These are phyloP conservation scores for Andrena fulva DNA, from an alignment of 2,888 invertebrate genomes.

Conservation along the genomic window DNA sequence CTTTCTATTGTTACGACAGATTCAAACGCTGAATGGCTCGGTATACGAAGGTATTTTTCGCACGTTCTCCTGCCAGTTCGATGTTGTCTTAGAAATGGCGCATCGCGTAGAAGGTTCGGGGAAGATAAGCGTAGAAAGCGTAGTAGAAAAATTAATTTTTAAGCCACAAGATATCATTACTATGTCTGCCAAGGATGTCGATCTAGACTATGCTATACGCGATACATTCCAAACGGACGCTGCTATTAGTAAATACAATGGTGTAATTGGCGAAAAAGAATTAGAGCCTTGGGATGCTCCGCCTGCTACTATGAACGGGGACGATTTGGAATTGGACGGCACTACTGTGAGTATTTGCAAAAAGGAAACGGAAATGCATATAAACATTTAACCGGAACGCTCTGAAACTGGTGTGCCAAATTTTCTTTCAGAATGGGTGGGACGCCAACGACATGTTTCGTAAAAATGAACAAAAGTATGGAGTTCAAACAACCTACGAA, in stretches of 20 bases:
- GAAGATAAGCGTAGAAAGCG: slow-evolving; percentile 88
- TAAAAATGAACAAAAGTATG: slow-evolving; percentile 96
- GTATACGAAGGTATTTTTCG: slow-evolving; percentile 96
- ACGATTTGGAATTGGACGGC: slow-evolving; percentile 90
- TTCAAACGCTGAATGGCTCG: slow-evolving; percentile 93
- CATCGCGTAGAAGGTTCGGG: slow-evolving; percentile 92
- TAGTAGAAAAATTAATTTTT: slow-evolving; percentile 93
- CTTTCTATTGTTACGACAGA: slow-evolving; percentile 80
- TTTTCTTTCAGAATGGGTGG: slow-evolving; percentile 92
- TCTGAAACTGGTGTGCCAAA: not conserved
- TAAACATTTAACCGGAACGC: not conserved
- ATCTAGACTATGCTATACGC: slow-evolving; percentile 94
- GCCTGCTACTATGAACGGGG: slow-evolving; percentile 86
- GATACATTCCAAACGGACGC: slow-evolving; percentile 96
- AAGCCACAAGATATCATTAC: slow-evolving; percentile 93
- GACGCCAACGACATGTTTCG: slow-evolving; percentile 98
- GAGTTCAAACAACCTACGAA: slow-evolving; percentile 96
- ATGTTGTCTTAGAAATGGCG: slow-evolving; percentile 94
- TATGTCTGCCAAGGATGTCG: slow-evolving; percentile 93
- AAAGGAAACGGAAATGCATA: not conserved
- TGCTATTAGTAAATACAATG: slow-evolving; percentile 95
- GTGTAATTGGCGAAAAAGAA: slow-evolving; percentile 91
- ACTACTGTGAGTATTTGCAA: slow-evolving; percentile 85
- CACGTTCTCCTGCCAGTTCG: slow-evolving; percentile 95
- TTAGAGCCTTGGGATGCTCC: slow-evolving; percentile 95